Evolutionary conservation across 2,888 invertebrate species (phyloP).

Genomic region (Eristalis tenax): DNA sequence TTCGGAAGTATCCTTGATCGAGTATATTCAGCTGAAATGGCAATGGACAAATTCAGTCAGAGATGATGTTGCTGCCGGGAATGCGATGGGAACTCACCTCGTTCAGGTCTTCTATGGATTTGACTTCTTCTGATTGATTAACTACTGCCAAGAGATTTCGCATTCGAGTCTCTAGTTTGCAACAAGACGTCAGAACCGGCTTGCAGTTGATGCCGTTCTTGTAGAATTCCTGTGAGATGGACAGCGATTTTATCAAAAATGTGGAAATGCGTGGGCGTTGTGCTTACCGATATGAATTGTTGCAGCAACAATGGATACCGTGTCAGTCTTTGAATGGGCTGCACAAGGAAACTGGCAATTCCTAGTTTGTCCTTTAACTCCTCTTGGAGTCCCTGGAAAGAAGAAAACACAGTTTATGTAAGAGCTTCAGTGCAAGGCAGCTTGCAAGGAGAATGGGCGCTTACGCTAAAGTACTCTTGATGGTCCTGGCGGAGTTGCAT

Average conservation of each 20-base stretch:
- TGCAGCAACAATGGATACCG: conserved; percentile 80
- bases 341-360: conserved; percentile 81
- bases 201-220: conserved; percentile 80
- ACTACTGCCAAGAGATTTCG: conserved; percentile 79
- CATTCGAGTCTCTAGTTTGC: conserved; percentile 80
- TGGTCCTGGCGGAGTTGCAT: conserved; percentile 79
- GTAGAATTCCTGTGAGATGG: conserved; percentile 76
- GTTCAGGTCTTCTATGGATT: conserved; percentile 78
- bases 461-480: conserved; percentile 78
- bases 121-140: conserved; percentile 80
- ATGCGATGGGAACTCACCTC: conserved; percentile 74
- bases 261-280: not conserved
- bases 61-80: not conserved
- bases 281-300: conserved; percentile 79
- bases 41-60: not conserved
- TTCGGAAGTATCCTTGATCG: conserved; percentile 78
- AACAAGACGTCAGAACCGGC: conserved; percentile 79
- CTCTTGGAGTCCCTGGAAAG: conserved; percentile 76
- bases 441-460: not conserved
- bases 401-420: not conserved
- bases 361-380: conserved; percentile 80
- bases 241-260: not conserved
- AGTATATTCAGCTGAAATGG: conserved; percentile 77
- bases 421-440: not conserved
- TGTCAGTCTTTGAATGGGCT: conserved; percentile 81